Conservation (phyloP, 2,888 invertebrate genomes). For the Escarpia spicata region DNA sequence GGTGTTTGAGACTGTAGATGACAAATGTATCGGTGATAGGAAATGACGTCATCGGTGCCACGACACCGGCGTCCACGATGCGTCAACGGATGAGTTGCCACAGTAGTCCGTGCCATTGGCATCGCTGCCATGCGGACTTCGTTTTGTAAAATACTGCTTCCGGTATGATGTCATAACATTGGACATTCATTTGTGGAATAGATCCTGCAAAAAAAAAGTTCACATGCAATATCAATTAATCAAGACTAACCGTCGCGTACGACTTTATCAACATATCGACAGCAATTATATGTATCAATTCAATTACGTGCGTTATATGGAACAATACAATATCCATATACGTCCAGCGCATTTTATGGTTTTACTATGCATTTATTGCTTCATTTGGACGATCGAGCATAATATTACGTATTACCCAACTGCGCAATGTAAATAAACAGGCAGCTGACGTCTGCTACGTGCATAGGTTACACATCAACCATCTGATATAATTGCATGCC, state of each 20-base stretch:
- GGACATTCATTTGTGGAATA: not conserved
- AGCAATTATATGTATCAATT: not conserved
- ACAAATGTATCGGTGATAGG: no score
- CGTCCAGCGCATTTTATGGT: not conserved
- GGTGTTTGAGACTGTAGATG: no score
- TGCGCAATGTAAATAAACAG: not conserved
- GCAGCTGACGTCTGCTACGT: not conserved
- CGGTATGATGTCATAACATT: not conserved
- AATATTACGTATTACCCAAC: not conserved
- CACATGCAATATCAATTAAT: not conserved
- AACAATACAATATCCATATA: not conserved
- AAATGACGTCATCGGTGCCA: no score
- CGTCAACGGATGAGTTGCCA: not conserved
- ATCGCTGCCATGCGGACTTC: not conserved
- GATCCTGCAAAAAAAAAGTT: not conserved
- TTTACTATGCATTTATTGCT: not conserved
- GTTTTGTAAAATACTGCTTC: not conserved
- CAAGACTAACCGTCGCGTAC: not conserved
- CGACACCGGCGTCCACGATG: not conserved
- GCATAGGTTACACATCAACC: not conserved
- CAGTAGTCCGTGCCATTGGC: not conserved
- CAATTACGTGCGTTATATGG: not conserved
- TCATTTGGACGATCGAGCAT: not conserved
- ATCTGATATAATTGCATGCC: not conserved
- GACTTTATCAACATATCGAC: not conserved